Base-by-base conservation (phyloP, 1,140 invertebrate species). In the Maconellicoccus hirsutus region DNA sequence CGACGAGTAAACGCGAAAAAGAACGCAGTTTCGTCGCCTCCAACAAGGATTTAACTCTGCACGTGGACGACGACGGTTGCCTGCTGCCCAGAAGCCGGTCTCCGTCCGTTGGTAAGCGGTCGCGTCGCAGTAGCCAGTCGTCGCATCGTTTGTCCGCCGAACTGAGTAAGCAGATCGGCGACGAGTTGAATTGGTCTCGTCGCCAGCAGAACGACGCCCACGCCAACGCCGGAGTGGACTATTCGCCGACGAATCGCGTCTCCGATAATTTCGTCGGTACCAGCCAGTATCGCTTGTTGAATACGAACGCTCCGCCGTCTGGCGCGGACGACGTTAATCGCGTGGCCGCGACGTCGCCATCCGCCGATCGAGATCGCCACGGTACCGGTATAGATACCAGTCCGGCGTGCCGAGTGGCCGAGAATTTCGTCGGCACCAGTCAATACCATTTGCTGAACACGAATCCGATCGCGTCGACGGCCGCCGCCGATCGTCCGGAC, bases 181-280 rank as follows among this genome's bases (percentile, higher is more conserved):
- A 59, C 52, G 52, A 59, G 16, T 3, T 7, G 16, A 19, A 4
- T 4, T 16, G 4, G 16, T 22, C 21, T n/a, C 52, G 21, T 19
- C 52, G 52, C n/a, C 69, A 38, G n/a, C 23, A 38, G 10, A 39
- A 7, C 19, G n/a, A 22, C 7, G n/a, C n/a, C n/a, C 14, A 33
- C 12, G 33, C 22, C 21, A 8, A 3, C 10, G n/a, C 12, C 16
- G 70, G 70, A 16, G 70, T 75, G 12, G 75, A 75, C 29, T 63
- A 69, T 1, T 70, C 72, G 66, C 71, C 75, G 6, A 71, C 74
- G 25, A 66, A 52, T 25, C 61, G 71, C 27, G 73, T 75, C 7
- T 75, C 75, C 33, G 74, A 75, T 21, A 74, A 73, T 63, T 74
- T 74, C 70, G 72, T 33, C 12, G 69, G 74, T 16, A 74, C 73